Evolutionary conservation across 23 tunicate species (phyloP), one percentile per base, ranked within the genome.

Genomic region (Phallusia fumigata): DNA sequence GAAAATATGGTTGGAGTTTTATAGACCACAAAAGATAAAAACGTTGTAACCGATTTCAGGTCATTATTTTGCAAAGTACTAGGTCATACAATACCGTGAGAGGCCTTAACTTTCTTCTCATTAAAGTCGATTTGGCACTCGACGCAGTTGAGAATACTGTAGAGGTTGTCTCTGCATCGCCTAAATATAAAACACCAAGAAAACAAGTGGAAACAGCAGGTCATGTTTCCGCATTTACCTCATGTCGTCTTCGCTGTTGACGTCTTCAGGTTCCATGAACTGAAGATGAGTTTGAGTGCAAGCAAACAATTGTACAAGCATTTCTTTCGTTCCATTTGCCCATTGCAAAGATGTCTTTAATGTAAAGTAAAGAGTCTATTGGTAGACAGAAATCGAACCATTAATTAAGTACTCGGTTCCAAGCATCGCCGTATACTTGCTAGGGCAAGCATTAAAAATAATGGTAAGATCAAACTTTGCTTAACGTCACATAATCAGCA

Each of bases 301-400:
- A 1, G 36, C 33, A 45, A 87, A 87, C 21, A 81, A 47, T 53
- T 35, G 74, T 12, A 51, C 69, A 31, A 87, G 32, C 33, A 81
- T 35, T 64, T 82, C 86, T 19, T 76, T 35, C 0, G 76, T 65
- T 0, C 80, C 75, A 32, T 80, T 34, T 45, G 76, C 64, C 90
- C 90, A 86, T 31, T 51, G 74, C 11, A 80, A 18, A 31, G 51
- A 45, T 36, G 69, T 33, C 90, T 85, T 3, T 8, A 85, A 30
- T 2, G 65, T n/a, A 40, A 40, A 40, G 47, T 40, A 40, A 40
- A 10, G 47, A 5, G 5, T 40, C 47, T 40, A n/a, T 40, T 3
- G 47, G 10, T 5, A 40, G 47, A 3, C 47, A 10, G 8, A 40
- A 40, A 40, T 40, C 47, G 10, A n/a, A n/a, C n/a, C n/a, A n/a